Evolutionary conservation across 2,113 vertebrate species (phyloP).

Genomic region (Antennarius striatus): DNA sequence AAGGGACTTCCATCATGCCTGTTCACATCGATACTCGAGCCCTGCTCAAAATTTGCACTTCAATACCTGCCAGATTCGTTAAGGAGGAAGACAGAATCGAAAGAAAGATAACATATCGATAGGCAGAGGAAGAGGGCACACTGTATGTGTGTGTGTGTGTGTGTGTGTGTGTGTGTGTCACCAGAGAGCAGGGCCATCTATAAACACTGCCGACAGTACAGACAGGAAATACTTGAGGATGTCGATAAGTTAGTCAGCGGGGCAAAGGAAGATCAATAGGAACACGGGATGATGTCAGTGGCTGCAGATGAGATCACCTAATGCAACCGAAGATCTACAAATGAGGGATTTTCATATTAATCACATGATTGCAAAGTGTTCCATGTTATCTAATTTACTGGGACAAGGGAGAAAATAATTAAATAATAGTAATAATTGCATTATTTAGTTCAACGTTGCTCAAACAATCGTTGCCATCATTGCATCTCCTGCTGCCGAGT

Average conservation of each 20-base stretch:
- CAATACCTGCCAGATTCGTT: slow-evolving; percentile 62
- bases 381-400: background rate
- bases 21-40: slow-evolving; percentile 45
- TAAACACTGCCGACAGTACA: slow-evolving; percentile 64
- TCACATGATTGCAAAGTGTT: background rate
- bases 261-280: slow-evolving; percentile 57
- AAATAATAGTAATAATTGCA: too few species aligned
- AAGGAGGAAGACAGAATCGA: slow-evolving; percentile 40
- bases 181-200: slow-evolving; percentile 50
- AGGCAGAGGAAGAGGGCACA: slow-evolving; percentile 21
- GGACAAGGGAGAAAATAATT: background rate
- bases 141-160: slow-evolving; percentile 13
- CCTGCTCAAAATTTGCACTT: slow-evolving; percentile 45
- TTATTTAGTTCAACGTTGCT: background rate
- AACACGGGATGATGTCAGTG: slow-evolving; percentile 57
- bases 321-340: slow-evolving; percentile 11
- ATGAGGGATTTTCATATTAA: slow-evolving; percentile 17
- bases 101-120: slow-evolving; percentile 45
- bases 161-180: slow-evolving; percentile 24
- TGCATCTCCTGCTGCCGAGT: background rate
- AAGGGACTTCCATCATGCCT: slow-evolving; percentile 36
- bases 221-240: slow-evolving; percentile 73
- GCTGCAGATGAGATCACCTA: slow-evolving; percentile 52
- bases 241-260: slow-evolving; percentile 64
- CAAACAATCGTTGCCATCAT: background rate